Base-by-base conservation (phyloP, 2,113 vertebrate species). In the Mus spicilegus region DNA sequence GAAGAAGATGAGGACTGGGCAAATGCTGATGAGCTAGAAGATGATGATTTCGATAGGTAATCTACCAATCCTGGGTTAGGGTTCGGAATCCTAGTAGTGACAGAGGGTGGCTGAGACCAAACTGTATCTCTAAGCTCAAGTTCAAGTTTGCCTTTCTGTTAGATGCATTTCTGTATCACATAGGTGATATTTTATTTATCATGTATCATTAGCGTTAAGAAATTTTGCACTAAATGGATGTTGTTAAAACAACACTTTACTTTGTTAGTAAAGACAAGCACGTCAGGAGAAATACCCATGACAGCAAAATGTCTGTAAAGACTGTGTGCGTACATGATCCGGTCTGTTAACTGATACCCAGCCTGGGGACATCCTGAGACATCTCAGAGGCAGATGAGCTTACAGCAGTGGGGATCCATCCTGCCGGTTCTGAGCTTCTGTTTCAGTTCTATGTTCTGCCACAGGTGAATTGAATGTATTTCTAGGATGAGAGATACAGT, bases 1-100 rank as follows among this genome's bases (percentile, higher is more conserved):
- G 99, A 99, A 98, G 99, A 99, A 36, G 99, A 99, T 81, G 99
- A 99, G 88, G 99, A 99, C 30, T 99, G 99, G 99, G 99, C 99
- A 56, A 99, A 99, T 98, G 99, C 99, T 4, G 99, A 99, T 93
- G 99, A 99, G 75, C 98, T 99, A 82, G 99, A 99, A 98, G 99
- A 99, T 69, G 99, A 99, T 92, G 99, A 99, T 97, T 99, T 99
- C 98, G 99, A 99, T 98, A 99, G 99, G 99, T 99, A 98, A 96
- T 75, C 1, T 16, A 2, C 5, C 3, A 1, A 3, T 30, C 10
- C 36, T 12, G 33, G 3, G 30, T 3, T 1, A 7, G 26, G 69
- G 69, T 3, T 3, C 39, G 42, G 4, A 13, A 69, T 46, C 3
- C 13, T 26, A 51, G 22, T 1, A 7, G 0, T 4, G 39, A 3